Percentiles rank a stretch among this genome's conserved stretches.
These are phyloP conservation scores for Poecilia velifera DNA, from an alignment of 2,797 vertebrate species.

Conservation along the genomic window DNA sequence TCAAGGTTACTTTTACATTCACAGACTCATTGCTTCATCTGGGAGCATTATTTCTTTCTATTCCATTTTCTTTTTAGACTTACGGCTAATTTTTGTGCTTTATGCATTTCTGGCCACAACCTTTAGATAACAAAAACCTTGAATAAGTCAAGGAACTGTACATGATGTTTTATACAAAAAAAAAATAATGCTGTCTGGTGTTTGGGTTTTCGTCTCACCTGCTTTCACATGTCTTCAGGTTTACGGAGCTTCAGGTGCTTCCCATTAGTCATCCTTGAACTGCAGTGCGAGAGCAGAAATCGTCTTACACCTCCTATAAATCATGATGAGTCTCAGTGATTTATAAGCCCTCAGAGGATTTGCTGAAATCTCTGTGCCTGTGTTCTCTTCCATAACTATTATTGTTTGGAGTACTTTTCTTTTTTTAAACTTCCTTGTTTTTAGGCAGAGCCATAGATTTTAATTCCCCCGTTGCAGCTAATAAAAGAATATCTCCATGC, in stretches of 20 bases:
- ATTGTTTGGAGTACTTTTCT: conserved; percentile 3
- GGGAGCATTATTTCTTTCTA: conserved; percentile 1
- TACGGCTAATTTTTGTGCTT: neutral
- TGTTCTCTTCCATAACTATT: conserved; percentile 42
- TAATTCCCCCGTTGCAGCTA: conserved; percentile 29
- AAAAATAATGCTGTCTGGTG: neutral
- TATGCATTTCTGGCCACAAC: neutral
- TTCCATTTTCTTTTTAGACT: conserved; percentile 17
- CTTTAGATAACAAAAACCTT: neutral
- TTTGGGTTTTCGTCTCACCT: neutral
- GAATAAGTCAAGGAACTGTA: neutral
- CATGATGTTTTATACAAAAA: neutral
- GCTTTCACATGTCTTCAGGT: conserved; percentile 20
- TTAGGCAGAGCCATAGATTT: conserved; percentile 28
- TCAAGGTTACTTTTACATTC: conserved; percentile 60
- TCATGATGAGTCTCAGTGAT: conserved; percentile 37
- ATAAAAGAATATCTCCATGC: conserved; percentile 27
- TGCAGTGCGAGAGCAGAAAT: conserved; percentile 28
- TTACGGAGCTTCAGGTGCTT: conserved; percentile 52
- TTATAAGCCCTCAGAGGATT: conserved; percentile 46
- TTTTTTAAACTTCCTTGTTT: conserved; percentile 25
- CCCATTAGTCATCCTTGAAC: conserved; percentile 42
- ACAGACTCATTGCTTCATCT: conserved; percentile 15
- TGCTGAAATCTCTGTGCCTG: conserved; percentile 42
- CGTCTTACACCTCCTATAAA: conserved; percentile 43